Evolutionary conservation across 1,140 invertebrate species (phyloP).

Genomic region (Drosophila busckii): DNA sequence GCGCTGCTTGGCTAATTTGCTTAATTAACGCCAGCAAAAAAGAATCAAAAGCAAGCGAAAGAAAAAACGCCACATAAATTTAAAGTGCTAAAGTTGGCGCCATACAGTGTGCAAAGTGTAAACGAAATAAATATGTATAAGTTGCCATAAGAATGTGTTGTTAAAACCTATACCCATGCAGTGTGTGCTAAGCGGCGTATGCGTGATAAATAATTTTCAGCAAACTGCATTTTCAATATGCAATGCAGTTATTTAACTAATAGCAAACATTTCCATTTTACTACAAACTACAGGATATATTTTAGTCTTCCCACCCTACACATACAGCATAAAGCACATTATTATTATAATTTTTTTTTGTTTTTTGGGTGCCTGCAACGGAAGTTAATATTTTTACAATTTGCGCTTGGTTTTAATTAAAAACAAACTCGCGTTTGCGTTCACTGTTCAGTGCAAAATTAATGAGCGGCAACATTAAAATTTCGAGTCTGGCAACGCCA

Average conservation of each 20-base stretch:
- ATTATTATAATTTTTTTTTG: neutral
- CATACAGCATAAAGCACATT: no score
- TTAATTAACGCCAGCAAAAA: slow-evolving; percentile 62
- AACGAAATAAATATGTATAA: neutral
- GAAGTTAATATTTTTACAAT: slow-evolving; percentile 63
- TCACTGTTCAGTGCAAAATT: slow-evolving; percentile 50
- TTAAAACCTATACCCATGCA: no score
- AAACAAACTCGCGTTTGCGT: slow-evolving; percentile 27
- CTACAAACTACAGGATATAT: slow-evolving; percentile 4
- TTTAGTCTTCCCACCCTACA: no score
- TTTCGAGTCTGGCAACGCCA: slow-evolving; percentile 24
- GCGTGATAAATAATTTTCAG: no score
- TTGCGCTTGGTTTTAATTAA: slow-evolving; percentile 52
- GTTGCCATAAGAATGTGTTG: neutral
- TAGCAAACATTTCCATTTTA: no score
- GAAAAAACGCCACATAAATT: slow-evolving; percentile 37
- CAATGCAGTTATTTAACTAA: no score
- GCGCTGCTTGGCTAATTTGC: slow-evolving; percentile 27
- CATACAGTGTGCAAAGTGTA: slow-evolving; percentile 10
- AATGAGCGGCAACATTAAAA: slow-evolving; percentile 42
- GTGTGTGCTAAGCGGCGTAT: no score
- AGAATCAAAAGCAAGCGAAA: neutral
- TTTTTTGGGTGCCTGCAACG: slow-evolving; percentile 12
- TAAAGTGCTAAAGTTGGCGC: slow-evolving; percentile 5
- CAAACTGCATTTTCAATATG: no score